These are phyloP conservation scores for Zoanthus sociatus DNA, from an alignment of 92 coral and sea anemone genomes.

Conservation along the genomic window DNA sequence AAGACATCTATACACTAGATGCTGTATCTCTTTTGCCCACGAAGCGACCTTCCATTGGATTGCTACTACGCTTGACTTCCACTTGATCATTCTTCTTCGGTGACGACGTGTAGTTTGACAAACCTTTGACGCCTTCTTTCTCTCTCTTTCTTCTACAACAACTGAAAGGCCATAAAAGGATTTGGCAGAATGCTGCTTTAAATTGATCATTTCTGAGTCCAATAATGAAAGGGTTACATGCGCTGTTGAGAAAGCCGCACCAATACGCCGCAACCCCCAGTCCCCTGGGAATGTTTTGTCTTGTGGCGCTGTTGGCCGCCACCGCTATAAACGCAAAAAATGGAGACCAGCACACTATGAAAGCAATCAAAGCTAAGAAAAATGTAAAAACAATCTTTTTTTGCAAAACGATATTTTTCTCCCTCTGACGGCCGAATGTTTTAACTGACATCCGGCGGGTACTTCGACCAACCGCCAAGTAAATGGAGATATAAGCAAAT, in stretches of 20 bases:
- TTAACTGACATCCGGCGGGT: constrained; percentile 75
- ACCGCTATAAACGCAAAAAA: constrained; percentile 77
- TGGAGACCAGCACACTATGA: constrained; percentile 84
- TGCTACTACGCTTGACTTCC: neutral
- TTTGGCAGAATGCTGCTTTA: constrained; percentile 57
- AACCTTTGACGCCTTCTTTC: neutral
- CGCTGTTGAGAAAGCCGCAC: constrained; percentile 84
- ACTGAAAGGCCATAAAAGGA: constrained; percentile 64
- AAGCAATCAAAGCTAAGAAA: constrained; percentile 81
- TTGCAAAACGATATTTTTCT: constrained; percentile 56
- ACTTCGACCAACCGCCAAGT: constrained; percentile 65
- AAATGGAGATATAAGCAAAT: constrained; percentile 67
- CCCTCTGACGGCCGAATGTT: constrained; percentile 60
- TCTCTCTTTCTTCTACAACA: neutral
- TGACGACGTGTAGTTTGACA: neutral
- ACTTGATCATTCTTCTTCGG: neutral
- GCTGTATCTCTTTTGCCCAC: constrained; percentile 12
- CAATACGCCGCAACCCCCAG: constrained; percentile 84
- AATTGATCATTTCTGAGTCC: constrained; percentile 82
- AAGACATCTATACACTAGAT: constrained; percentile 19
- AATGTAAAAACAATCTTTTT: constrained; percentile 73
- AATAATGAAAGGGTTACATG: constrained; percentile 88
- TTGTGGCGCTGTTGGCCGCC: constrained; percentile 69
- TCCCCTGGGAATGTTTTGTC: constrained; percentile 76
- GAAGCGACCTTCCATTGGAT: neutral